Evolutionary conservation across 2,797 vertebrate species (phyloP), one percentile per base, ranked within the genome.

Genomic region (Alosa sapidissima): DNA sequence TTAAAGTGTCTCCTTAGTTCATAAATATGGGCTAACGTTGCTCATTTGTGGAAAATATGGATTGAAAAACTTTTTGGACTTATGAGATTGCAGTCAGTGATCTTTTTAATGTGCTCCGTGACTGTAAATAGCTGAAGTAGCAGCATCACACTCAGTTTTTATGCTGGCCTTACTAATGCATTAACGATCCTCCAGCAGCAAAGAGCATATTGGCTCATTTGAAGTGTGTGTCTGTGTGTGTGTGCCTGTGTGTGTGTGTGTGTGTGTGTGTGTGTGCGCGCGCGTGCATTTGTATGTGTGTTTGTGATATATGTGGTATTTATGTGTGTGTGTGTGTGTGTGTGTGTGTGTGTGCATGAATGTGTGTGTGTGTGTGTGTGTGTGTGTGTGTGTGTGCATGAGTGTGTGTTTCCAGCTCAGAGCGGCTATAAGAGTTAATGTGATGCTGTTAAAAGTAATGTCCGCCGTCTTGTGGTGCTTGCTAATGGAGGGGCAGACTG

Each of bases 361-460:
- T 68, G 62, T 68, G 62, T 68, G 62, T 68, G 55, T 19, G 54
- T 60, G 13, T 24, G 58, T 62, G 58, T 24, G 58, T 62, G 58
- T 24, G 58, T 62, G 58, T 9, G 58, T 62, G 55, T 21, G 55
- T 5, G 55, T 21, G 55, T 10, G 55, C 5, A 13, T 16, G 58
- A 2, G 21, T 68, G 62, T 68, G 62, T 68, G 62, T 68, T 3
- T 28, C 28, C 62, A 28, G 62, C 62, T 68, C 62, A 28, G 24
- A 68, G 62, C 7, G 62, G 62, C 28, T 11, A 68, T 68, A 68
- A 68, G 8, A 33, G n/a, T 68, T 68, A 68, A 68, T 68, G 62
- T 68, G 62, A 33, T 33, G 62, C 28, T 68, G 62, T 68, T 68
- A 68, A 68, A 68, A 68, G 21, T 68, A 33, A 68, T 68, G 62